Base-by-base conservation (phyloP, 2,113 vertebrate genomes). In the Salvelinus fontinalis region DNA sequence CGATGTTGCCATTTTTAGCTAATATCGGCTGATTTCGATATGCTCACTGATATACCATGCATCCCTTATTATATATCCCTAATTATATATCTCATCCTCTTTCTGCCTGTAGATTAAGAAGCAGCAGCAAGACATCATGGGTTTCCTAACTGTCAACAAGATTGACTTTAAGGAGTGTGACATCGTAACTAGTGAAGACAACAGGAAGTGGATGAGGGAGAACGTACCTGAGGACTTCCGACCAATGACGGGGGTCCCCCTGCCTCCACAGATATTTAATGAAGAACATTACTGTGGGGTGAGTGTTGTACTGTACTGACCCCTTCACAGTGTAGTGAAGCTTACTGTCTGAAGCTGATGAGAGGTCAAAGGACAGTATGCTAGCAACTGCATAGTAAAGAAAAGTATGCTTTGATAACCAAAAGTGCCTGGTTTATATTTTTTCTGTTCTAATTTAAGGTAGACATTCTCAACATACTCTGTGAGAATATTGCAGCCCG, bases 231-330 rank as follows among this genome's bases (percentile, higher is more conserved):
- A 95, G 71, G 91, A 96, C 67, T 94, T 87, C 31, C 90, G 96
- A 75, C 98, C 98, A 0, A 77, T 95, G 0, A 94, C 93, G 0
- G 97, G 98, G 66, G 95, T 97, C 71, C 97, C 97, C 0, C 90
- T 99, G 49, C 98, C 98, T 0, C 98, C 98, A 11, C 96, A 98
- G 91, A 97, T 99, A 91, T 99, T 99, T 87, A 98, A 95, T 5
- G 96, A 97, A 75, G 89, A 90, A 87, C 93, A 90, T 76, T 99
- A 99, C 82, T 98, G 97, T 1, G 98, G 98, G 95, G 98, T 99
- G 85, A 95, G 94, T 57, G 16, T 57, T 20, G 54, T 57, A 20
- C 54, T 57, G 54, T 57, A 57, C 54, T 57, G 54, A 18, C 54
- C 1, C 54, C 54, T 44, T 44, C 39, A 44, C 39, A 44, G 39